phyloP scores from a whole-genome alignment of 2,113 vertebrate genomes.

The Nettapus auritus region DNA sequence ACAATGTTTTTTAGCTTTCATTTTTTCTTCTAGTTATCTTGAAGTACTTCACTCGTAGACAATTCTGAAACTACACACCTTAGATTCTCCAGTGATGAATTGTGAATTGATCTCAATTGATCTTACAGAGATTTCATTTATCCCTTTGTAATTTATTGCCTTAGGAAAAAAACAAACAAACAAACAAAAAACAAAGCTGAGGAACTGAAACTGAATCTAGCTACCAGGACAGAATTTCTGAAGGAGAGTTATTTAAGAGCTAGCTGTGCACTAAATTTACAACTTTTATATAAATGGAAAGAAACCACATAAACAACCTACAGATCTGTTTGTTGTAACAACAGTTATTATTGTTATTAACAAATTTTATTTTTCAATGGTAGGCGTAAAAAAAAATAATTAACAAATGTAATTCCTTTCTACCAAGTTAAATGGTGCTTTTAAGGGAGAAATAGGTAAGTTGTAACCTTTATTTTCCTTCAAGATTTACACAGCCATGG shows the following conservation, averaged over 20 bases:
- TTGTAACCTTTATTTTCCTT: not conserved
- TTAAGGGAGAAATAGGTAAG: slow-evolving; percentile 1
- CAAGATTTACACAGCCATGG: not conserved
- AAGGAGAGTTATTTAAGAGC: not conserved
- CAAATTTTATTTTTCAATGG: not conserved
- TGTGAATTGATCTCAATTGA: not conserved
- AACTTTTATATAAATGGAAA: not conserved
- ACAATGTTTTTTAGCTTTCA: not conserved
- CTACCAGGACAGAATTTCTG: not conserved
- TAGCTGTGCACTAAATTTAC: slow-evolving; percentile 14
- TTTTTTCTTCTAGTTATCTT: not conserved
- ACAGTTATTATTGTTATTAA: too few species aligned
- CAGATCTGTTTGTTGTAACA: slow-evolving; percentile 10
- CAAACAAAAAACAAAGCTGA: not conserved
- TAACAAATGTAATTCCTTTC: slow-evolving; percentile 7
- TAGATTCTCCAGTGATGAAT: not conserved
- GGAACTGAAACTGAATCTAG: not conserved
- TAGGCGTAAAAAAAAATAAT: slow-evolving; percentile 30
- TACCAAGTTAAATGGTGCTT: slow-evolving; percentile 5
- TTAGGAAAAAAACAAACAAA: not conserved
- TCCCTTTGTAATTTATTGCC: not conserved
- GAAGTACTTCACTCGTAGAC: not conserved
- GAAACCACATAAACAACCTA: slow-evolving; percentile 6
- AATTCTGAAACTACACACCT: not conserved
- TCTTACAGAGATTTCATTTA: not conserved